phyloP scores from a whole-genome alignment of 2,797 vertebrate genomes.

The Gymnopithys bicolor region DNA sequence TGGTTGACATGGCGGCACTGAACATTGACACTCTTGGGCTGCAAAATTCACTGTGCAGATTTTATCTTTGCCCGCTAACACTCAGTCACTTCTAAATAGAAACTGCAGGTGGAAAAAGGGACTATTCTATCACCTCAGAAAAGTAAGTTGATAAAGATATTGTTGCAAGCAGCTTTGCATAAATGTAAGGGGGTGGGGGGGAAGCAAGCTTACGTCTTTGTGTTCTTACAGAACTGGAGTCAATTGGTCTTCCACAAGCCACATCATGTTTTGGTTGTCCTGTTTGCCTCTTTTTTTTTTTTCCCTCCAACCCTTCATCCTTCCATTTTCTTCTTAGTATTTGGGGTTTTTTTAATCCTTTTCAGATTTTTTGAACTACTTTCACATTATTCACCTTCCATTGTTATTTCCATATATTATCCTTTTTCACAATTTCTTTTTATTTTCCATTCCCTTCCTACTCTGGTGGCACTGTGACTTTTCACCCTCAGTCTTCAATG shows the following conservation, averaged over 20 bases:
- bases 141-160: neutral
- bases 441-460: neutral
- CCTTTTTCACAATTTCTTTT: neutral
- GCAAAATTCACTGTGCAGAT: neutral
- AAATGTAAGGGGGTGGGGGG: neutral
- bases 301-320: neutral
- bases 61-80: neutral
- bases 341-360: neutral
- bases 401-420: neutral
- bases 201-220: neutral
- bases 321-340: neutral
- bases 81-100: neutral
- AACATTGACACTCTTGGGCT: neutral
- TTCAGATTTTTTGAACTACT: neutral
- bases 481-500: neutral
- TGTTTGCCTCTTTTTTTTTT: neutral
- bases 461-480: neutral
- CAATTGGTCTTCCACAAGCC: neutral
- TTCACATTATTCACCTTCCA: neutral
- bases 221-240: neutral
- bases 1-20: neutral
- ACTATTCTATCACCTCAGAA: neutral
- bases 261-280: neutral
- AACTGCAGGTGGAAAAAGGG: neutral
- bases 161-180: neutral